These are phyloP conservation scores for Drosophila mauritiana DNA, from an alignment of 1,140 invertebrate species.

Conservation along the genomic window DNA sequence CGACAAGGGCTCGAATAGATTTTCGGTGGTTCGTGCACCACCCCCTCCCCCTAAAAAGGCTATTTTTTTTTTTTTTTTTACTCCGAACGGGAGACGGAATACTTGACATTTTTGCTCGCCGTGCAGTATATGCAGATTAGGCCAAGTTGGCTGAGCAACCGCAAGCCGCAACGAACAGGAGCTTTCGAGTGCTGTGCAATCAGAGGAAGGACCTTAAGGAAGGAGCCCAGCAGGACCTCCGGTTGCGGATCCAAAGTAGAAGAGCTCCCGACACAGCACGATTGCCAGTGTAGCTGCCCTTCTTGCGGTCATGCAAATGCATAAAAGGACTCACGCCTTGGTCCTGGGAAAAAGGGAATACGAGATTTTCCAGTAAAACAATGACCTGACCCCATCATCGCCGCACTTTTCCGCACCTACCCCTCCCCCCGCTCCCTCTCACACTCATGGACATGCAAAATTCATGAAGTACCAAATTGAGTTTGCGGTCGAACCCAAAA, in stretches of 20 bases:
- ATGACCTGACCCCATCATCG: slow-evolving; percentile 18
- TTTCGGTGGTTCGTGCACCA: background rate
- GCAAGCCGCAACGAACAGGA: slow-evolving; percentile 37
- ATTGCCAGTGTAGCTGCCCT: background rate
- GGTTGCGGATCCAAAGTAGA: background rate
- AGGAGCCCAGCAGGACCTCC: slow-evolving; percentile 1
- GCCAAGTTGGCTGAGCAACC: slow-evolving; percentile 21
- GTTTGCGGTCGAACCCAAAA: slow-evolving; percentile 46
- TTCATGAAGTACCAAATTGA: slow-evolving; percentile 53
- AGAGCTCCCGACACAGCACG: slow-evolving; percentile 1
- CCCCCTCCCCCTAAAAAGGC: background rate
- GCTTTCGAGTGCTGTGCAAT: slow-evolving; percentile 53
- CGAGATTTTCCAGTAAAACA: slow-evolving; percentile 29
- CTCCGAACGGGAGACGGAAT: slow-evolving; percentile 8
- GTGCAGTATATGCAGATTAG: slow-evolving; percentile 57
- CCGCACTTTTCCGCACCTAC: background rate
- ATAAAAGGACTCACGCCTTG: slow-evolving; percentile 16
- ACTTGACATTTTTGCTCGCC: slow-evolving; percentile 40
- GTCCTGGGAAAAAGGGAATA: slow-evolving; percentile 18
- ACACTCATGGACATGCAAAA: slow-evolving; percentile 36
- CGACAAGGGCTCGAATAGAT: background rate
- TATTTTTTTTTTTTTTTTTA: background rate
- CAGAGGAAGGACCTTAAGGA: slow-evolving; percentile 25
- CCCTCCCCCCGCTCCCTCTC: background rate
- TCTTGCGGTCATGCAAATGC: slow-evolving; percentile 49